Conservation (phyloP, 2,113 vertebrate species). For the Pteropus alecto region DNA sequence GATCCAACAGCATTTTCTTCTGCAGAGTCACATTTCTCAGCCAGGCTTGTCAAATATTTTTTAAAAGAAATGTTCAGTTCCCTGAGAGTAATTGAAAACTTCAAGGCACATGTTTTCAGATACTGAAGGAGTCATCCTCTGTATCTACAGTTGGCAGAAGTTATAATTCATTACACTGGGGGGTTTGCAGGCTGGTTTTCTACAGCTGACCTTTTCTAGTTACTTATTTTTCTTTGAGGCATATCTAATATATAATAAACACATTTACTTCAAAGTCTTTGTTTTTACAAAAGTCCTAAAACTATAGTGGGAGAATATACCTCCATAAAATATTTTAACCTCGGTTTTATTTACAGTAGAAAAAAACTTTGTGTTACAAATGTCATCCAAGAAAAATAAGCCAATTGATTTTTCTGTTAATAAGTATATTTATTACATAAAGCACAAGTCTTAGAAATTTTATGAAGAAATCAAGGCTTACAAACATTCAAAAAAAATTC, state of each 20-base stretch:
- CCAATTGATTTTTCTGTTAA: neutral
- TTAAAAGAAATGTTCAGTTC: constrained; percentile 40
- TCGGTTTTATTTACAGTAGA: neutral
- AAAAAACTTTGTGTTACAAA: neutral
- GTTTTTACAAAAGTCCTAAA: neutral
- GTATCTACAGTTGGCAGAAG: constrained; percentile 1
- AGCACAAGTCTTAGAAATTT: neutral
- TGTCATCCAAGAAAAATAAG: neutral
- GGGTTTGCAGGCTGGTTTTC: neutral
- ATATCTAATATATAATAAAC: constrained; percentile 12
- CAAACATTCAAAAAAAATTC: neutral
- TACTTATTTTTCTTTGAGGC: constrained; percentile 17
- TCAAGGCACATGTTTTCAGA: constrained; percentile 60
- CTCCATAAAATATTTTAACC: neutral
- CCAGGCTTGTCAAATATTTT: constrained; percentile 55
- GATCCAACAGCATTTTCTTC: constrained; percentile 24
- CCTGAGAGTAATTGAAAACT: constrained; percentile 72
- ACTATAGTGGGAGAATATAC: neutral
- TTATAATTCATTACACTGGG: constrained; percentile 37
- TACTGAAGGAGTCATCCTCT: constrained; percentile 51
- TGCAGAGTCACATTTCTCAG: constrained; percentile 52
- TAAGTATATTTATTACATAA: neutral
- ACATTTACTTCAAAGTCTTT: constrained; percentile 36
- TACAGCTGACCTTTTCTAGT: constrained; percentile 42
- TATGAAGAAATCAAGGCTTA: neutral